Evolutionary conservation across 1,140 invertebrate genomes (phyloP), one percentile per base, ranked within the genome.

Genomic region (Coelopa frigida): DNA sequence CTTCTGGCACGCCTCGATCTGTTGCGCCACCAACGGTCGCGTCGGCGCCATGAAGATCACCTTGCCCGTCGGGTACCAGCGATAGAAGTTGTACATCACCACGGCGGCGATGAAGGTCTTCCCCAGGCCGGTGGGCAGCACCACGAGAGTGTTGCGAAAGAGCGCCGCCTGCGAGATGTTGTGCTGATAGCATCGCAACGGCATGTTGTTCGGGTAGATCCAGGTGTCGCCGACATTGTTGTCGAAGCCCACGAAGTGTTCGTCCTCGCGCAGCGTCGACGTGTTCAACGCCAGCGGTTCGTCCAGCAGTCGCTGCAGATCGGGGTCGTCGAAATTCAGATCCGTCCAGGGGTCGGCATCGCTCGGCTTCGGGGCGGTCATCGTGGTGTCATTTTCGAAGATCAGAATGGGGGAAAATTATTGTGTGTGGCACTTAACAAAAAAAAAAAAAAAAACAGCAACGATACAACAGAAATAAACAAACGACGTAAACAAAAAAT

Each of bases 91-190:
- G 68, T 87, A 96, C 91, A 98, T 97, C 1, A 96, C 79, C 2
- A 97, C 94, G 31, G 93, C 89, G 31, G 93, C 93, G 58, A 97
- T 94, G 55, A 97, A 96, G 3, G 94, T 97, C 71, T 98, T 98
- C 21, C 94, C 94, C 50, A 96, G 72, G 46, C 87, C 87, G 61
- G 76, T 77, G 50, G 80, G 80, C 40, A 82, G 61, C 56, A 78
- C 78, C 4, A 97, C 90, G 58, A 98, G 70, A 1, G 93, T 96
- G 64, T 98, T 98, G 50, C 85, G 80, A 58, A 83, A 85, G 23
- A 98, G 72, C 14, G 86, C 79, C 42, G 81, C 72, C 60, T 84
- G 71, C 3, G 90, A 84, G 55, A 97, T 96, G 61, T 82, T 81
- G 62, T 78, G 88, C 60, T 97, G 94, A 69, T 98, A 97, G 35